Evolutionary conservation across 2,113 vertebrate species (phyloP).

Genomic region (Triplophysa rosa): DNA sequence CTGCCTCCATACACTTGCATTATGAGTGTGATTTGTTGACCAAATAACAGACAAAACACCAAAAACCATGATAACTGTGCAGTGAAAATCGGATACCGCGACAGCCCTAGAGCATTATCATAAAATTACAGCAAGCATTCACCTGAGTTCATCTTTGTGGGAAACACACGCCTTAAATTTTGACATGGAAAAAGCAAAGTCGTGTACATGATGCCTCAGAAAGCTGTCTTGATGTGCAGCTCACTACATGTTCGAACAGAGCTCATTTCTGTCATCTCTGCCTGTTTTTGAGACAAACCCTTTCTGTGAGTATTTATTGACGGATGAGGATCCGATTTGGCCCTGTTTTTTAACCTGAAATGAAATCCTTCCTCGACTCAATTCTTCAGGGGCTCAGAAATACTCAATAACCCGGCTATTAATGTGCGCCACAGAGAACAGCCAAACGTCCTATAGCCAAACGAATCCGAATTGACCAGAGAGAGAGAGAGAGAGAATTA

Average conservation of each 20-base stretch:
- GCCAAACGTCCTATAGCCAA: constrained; percentile 64
- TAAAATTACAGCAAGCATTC: no score
- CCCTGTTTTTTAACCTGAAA: constrained; percentile 54
- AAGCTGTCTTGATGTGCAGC: not conserved
- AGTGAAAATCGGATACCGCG: no score
- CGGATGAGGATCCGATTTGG: constrained; percentile 50
- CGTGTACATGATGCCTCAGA: no score
- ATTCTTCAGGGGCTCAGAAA: constrained; percentile 60
- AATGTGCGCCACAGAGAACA: constrained; percentile 65
- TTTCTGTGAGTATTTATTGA: constrained; percentile 51
- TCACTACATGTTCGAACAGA: not conserved
- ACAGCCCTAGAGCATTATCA: no score
- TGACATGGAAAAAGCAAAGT: no score
- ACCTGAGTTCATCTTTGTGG: no score
- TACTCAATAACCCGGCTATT: constrained; percentile 68
- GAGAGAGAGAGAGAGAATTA: constrained; percentile 67
- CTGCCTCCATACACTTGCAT: no score
- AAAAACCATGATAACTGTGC: no score
- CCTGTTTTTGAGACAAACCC: constrained; percentile 6
- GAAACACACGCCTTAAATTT: no score
- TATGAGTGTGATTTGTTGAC: no score
- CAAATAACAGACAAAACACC: no score
- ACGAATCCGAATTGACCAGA: constrained; percentile 61
- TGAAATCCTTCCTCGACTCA: constrained; percentile 60
- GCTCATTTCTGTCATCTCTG: not conserved